A percentile compares a stretch with the other conserved stretches of the same genome.
phyloP scores from a whole-genome alignment of 2,888 invertebrate genomes.

The Trilocha varians region DNA sequence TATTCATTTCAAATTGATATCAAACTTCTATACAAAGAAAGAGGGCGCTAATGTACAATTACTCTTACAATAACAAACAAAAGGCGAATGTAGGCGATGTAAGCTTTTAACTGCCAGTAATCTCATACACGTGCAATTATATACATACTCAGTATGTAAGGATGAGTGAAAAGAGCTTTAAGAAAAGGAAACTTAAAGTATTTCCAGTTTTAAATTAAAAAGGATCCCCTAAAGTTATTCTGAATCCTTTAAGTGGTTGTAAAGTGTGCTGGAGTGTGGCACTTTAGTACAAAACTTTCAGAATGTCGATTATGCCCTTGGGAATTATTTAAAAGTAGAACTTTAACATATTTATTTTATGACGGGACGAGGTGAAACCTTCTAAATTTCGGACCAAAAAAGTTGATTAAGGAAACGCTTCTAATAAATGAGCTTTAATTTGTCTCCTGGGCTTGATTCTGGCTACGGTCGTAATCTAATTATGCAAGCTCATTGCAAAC shows the following conservation, averaged over 20 bases:
- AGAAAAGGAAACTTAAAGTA: background rate
- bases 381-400: background rate
- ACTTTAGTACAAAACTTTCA: conserved; percentile 24
- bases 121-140: too few relatives aligned
- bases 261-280: conserved; percentile 11
- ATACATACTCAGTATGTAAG: too few relatives aligned
- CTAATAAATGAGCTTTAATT: background rate
- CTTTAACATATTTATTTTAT: conserved; percentile 25
- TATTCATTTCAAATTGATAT: background rate
- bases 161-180: too few relatives aligned
- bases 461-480: background rate
- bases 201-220: conserved; percentile 16
- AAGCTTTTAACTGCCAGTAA: too few relatives aligned
- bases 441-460: background rate
- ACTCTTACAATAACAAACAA: too few relatives aligned
- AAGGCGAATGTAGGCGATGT: too few relatives aligned
- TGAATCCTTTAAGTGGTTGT: conserved; percentile 30
- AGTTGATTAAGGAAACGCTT: background rate
- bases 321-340: conserved; percentile 27
- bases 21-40: background rate
- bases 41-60: too few relatives aligned
- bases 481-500: background rate
- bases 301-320: conserved; percentile 25
- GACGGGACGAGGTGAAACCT: conserved; percentile 1
- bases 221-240: conserved; percentile 24